Evolutionary conservation across 2,797 vertebrate genomes (phyloP).

Genomic region (Otolemur crassicaudatus): DNA sequence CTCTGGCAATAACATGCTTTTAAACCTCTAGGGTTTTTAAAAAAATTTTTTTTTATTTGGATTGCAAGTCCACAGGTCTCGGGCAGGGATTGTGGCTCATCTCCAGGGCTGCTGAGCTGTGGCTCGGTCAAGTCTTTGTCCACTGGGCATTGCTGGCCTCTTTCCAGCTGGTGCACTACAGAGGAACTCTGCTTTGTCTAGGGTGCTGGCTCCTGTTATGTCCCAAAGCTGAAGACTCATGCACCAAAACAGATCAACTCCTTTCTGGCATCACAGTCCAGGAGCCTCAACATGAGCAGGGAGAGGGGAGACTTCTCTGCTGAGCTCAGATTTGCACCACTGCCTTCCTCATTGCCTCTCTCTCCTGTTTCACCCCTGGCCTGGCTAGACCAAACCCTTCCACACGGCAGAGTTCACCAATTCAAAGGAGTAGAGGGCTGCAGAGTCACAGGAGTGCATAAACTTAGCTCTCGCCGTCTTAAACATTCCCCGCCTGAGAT

Average conservation of each 20-base stretch:
- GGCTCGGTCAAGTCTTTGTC: neutral
- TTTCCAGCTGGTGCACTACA: neutral
- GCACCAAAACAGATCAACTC: neutral
- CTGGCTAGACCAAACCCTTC: neutral
- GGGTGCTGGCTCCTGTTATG: neutral
- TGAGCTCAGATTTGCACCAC: neutral
- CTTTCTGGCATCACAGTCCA: neutral
- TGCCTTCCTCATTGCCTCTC: neutral
- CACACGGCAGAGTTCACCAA: neutral
- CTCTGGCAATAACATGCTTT: neutral
- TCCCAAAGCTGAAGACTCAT: neutral
- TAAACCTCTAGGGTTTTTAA: constrained; percentile 16
- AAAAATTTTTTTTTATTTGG: neutral
- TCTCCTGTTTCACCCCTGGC: neutral
- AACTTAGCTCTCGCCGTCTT: neutral
- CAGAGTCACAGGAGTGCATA: neutral
- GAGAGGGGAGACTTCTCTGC: neutral
- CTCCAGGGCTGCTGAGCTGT: neutral
- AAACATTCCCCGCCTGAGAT: neutral
- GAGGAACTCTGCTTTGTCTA: neutral
- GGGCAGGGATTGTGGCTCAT: neutral
- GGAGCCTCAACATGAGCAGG: neutral
- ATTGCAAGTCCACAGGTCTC: too few relatives aligned
- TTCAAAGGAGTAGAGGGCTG: neutral
- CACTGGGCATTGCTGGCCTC: neutral